Evolutionary conservation across 30 jellyfish, hydroid and myxozoan species (phyloP), one percentile per base, ranked within the genome.

Genomic region (Chrysaora quinquecirrha): DNA sequence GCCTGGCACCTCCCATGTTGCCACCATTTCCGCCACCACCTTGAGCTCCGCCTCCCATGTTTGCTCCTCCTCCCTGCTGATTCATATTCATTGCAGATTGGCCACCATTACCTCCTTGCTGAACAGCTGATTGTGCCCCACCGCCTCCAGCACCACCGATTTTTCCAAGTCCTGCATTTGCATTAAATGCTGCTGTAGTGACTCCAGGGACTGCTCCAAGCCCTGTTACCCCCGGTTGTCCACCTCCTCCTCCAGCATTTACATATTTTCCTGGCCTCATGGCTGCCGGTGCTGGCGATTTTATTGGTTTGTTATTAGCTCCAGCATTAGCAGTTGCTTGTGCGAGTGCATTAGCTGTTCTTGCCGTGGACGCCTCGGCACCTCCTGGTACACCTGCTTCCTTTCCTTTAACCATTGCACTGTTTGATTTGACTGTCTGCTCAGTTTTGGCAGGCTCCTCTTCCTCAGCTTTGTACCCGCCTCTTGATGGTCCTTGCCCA

Each of bases 71-170:
- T 24, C 60, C 30, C 11, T 72, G 87, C 0, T 46, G 71, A 3
- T 43, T 64, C 62, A 24, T 22, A 22, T 71, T 65, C 35, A 75
- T 30, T 14, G 69, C 61, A 18, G 88, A 60, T 74, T 72, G 89
- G n/a, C 89, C 89, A 21, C 96, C 96, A 58, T 85, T 85, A 0
- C 96, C 96, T 11, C 96, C 96, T 48, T 75, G 54, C 24, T 74
- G 87, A 19, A 85, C 92, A 11, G 61, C 20, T 2, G 73, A 75
- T 3, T 86, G 88, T 1, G 83, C 83, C 18, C 73, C 87, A 0
- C 87, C 96, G 25, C 66, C 77, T 32, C 68, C 89, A 0, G 43
- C 83, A 0, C 89, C 89, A 3, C 89, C 87, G 30, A 70, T 56
- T 58, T 76, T 85, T 31, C 89, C 96, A 34, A 84, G 83, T 2